phyloP scores from a whole-genome alignment of 2,888 invertebrate genomes.

The Mesorhabditis belari region DNA sequence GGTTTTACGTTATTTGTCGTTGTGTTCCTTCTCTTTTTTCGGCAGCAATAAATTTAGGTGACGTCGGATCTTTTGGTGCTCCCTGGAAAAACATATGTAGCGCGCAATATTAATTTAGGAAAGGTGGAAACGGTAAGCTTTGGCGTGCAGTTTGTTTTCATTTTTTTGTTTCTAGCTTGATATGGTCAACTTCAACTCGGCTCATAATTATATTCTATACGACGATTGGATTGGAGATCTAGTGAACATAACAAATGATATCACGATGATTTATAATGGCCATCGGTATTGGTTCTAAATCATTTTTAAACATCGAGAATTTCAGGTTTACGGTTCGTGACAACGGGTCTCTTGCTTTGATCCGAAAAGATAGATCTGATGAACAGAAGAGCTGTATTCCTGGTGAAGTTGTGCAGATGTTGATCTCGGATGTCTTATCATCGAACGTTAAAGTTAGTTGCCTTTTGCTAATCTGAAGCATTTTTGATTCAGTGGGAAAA shows the following conservation, averaged over 20 bases:
- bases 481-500: not conserved
- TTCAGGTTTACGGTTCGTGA: not conserved
- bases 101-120: conserved; percentile 1
- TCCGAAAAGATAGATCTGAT: not conserved
- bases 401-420: not conserved
- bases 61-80: conserved; percentile 3
- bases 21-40: not conserved
- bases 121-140: conserved; percentile 1
- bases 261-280: conserved; percentile 1
- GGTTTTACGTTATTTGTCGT: not conserved
- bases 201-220: conserved; percentile 6
- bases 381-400: not conserved
- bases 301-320: no score
- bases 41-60: not conserved
- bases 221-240: conserved; percentile 7
- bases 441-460: no score
- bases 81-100: conserved; percentile 1
- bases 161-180: not conserved
- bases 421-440: not conserved
- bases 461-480: no score
- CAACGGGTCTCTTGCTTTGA: not conserved
- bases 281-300: no score
- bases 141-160: not conserved
- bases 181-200: conserved; percentile 6
- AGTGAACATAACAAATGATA: conserved; percentile 1